A percentile compares a stretch with the other conserved stretches of the same genome.
These are phyloP conservation scores for Corapipo altera DNA, from an alignment of 2,113 vertebrate species.

Conservation along the genomic window DNA sequence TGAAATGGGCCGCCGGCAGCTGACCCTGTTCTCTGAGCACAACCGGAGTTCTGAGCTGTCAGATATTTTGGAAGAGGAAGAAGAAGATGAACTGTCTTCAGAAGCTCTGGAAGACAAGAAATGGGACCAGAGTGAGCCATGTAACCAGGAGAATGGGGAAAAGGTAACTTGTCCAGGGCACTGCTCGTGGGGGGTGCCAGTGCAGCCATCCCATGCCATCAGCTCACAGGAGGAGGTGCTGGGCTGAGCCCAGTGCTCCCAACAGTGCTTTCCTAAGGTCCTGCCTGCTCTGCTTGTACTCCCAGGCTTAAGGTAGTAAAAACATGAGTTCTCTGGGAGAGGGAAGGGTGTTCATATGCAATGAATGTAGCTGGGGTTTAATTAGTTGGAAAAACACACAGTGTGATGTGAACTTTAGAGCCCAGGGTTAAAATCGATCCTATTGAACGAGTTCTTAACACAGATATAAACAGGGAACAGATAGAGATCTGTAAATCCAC, in stretches of 20 bases:
- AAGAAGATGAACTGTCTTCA: constrained; percentile 80
- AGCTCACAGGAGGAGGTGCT: not conserved
- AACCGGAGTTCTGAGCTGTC: constrained; percentile 90
- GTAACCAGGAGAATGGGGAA: constrained; percentile 63
- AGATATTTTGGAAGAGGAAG: constrained; percentile 95
- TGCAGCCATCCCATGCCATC: constrained; percentile 57
- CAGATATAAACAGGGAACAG: not conserved
- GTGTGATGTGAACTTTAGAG: not conserved
- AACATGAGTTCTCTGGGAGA: not conserved
- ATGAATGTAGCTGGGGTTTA: not conserved
- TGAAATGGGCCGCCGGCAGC: constrained; percentile 63
- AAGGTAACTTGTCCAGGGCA: constrained; percentile 76
- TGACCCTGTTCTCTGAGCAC: constrained; percentile 82
- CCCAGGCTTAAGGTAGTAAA: not conserved
- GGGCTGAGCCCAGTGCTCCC: not conserved
- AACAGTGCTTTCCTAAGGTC: not conserved
- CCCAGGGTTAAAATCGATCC: not conserved
- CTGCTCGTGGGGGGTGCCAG: not conserved
- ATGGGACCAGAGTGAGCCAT: constrained; percentile 49
- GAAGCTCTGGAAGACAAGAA: constrained; percentile 52
- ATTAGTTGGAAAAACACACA: constrained; percentile 13
- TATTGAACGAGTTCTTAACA: not conserved
- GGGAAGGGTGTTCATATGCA: not conserved
- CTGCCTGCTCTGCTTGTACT: not conserved
- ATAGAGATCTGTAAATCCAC: not conserved